These are phyloP conservation scores for Pachyseris speciosa DNA, from an alignment of 64 coral and sea anemone species.

Conservation along the genomic window DNA sequence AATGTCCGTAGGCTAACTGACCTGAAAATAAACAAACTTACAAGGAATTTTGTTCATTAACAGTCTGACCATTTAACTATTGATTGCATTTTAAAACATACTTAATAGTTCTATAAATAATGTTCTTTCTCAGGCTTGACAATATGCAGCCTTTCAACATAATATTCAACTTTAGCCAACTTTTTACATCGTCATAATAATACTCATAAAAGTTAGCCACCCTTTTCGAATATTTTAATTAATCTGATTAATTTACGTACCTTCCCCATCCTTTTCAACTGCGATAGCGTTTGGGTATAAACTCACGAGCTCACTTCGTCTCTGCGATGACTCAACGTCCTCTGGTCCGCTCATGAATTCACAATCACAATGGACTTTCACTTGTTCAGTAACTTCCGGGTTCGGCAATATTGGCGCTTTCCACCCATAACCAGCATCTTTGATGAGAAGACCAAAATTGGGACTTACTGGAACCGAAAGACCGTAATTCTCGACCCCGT, in stretches of 20 bases:
- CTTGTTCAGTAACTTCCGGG: neutral
- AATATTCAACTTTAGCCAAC: no score
- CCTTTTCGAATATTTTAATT: neutral
- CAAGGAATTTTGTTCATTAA: no score
- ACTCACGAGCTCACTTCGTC: conserved; percentile 8
- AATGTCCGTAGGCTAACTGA: neutral
- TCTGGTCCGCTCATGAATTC: conserved; percentile 62
- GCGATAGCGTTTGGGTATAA: conserved; percentile 41
- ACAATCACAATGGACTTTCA: conserved; percentile 9
- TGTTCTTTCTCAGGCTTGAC: no score
- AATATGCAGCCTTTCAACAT: no score
- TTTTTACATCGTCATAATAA: no score
- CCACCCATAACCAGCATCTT: conserved; percentile 25
- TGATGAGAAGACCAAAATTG: neutral
- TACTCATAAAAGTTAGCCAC: neutral
- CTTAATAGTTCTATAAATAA: no score
- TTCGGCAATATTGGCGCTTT: conserved; percentile 29
- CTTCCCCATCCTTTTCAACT: conserved; percentile 58
- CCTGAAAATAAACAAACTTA: no score
- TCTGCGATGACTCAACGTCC: neutral
- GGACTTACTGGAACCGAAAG: neutral
- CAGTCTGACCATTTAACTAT: no score
- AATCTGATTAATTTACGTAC: neutral
- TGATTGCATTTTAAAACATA: no score
- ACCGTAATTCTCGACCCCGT: neutral